Percentiles rank a stretch among this genome's conserved stretches.
Conservation (phyloP, 1,140 invertebrate genomes). For the Drosophila erecta region DNA sequence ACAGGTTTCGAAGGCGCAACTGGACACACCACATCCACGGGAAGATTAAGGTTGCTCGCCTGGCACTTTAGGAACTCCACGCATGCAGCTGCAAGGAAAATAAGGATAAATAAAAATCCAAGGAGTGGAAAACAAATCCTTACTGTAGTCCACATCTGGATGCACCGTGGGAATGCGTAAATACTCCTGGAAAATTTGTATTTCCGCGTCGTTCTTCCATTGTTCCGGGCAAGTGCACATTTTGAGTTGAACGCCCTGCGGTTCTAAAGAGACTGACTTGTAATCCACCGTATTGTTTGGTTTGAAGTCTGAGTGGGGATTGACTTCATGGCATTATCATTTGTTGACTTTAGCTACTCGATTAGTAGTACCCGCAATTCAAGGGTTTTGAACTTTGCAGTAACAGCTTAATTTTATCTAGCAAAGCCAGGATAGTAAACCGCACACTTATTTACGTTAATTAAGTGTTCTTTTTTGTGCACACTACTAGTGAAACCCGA, state of each 20-base stretch:
- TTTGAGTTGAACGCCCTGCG: not conserved
- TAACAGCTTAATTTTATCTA: not conserved
- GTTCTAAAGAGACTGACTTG: constrained; percentile 11
- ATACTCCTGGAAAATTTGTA: constrained; percentile 92
- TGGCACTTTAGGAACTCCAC: constrained; percentile 89
- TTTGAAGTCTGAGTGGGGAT: constrained; percentile 9
- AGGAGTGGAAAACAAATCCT: constrained; percentile 56
- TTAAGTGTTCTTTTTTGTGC: not conserved
- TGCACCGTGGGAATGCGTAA: constrained; percentile 93
- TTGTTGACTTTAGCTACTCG: constrained; percentile 16
- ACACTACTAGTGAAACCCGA: not conserved
- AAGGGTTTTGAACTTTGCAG: not conserved
- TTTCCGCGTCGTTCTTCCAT: constrained; percentile 87
- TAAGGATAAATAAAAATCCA: not conserved
- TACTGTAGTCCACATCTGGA: constrained; percentile 93
- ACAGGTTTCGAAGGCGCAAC: constrained; percentile 86
- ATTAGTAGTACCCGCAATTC: not conserved
- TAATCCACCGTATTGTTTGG: not conserved
- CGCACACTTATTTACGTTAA: not conserved
- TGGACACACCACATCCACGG: constrained; percentile 85
- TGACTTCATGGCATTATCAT: constrained; percentile 15
- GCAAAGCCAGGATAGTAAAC: not conserved
- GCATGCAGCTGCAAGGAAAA: constrained; percentile 83
- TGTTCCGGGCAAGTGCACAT: constrained; percentile 31
- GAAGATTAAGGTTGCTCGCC: constrained; percentile 87